Conservation (phyloP, 1,140 invertebrate genomes). For the Danaus plexippus region DNA sequence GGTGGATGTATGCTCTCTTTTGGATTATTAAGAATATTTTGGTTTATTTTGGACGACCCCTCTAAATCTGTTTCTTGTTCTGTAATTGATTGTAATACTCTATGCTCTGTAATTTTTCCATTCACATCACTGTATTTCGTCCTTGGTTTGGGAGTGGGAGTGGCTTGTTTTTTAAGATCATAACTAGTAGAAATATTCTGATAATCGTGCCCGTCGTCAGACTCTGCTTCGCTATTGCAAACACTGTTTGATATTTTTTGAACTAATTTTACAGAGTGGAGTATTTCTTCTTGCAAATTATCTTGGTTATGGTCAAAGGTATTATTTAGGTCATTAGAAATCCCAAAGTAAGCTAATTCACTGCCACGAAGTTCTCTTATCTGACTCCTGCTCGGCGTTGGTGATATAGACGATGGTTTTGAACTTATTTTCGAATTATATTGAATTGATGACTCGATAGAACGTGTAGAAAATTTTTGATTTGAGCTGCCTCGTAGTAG, state of each 20-base stretch:
- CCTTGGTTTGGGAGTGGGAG: slow-evolving; percentile 50
- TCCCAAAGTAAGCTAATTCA: slow-evolving; percentile 59
- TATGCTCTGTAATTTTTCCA: slow-evolving; percentile 22
- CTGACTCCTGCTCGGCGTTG: slow-evolving; percentile 31
- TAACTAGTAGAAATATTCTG: slow-evolving; percentile 49
- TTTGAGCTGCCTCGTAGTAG: slow-evolving; percentile 3
- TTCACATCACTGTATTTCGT: slow-evolving; percentile 40
- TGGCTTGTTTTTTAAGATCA: slow-evolving; percentile 22
- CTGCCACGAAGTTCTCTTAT: slow-evolving; percentile 52
- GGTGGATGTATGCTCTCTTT: too few species aligned
- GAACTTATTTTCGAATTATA: slow-evolving; percentile 1
- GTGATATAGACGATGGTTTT: slow-evolving; percentile 17
- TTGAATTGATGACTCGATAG: neutral
- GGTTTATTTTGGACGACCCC: neutral
- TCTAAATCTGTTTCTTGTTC: slow-evolving; percentile 35
- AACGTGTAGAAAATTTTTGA: slow-evolving; percentile 1
- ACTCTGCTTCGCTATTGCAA: slow-evolving; percentile 58
- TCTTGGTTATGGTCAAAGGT: slow-evolving; percentile 28
- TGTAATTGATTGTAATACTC: slow-evolving; percentile 40
- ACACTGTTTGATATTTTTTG: slow-evolving; percentile 54
- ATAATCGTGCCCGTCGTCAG: slow-evolving; percentile 54
- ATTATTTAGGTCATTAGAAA: slow-evolving; percentile 28
- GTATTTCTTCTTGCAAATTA: slow-evolving; percentile 38
- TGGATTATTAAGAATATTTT: too few species aligned
- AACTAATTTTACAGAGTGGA: slow-evolving; percentile 53